phyloP scores from a whole-genome alignment of 2,888 invertebrate species.

The Heliconius ismenius region DNA sequence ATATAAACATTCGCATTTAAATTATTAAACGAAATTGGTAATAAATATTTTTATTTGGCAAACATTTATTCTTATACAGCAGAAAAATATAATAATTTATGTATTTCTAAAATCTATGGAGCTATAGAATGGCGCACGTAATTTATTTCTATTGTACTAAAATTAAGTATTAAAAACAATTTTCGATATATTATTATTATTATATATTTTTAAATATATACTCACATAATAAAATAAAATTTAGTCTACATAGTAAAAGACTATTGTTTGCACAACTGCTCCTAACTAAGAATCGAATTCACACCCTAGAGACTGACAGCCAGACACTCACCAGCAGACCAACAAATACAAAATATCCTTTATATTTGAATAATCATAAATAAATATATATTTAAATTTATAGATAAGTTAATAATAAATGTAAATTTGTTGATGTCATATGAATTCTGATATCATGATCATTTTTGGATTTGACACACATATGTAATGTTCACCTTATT shows the following conservation, averaged over 20 bases:
- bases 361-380: conserved; percentile 5
- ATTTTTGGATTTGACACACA: neutral
- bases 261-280: too few relatives aligned
- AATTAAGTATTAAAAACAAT: too few relatives aligned
- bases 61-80: too few relatives aligned
- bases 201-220: too few relatives aligned
- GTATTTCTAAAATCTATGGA: too few relatives aligned
- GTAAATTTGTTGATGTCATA: conserved; percentile 9
- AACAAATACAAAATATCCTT: neutral
- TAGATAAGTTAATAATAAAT: neutral
- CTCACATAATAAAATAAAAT: neutral
- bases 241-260: neutral
- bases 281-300: neutral
- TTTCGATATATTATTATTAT: too few relatives aligned
- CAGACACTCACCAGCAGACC: neutral
- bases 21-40: too few relatives aligned
- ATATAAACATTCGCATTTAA: too few relatives aligned
- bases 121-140: too few relatives aligned
- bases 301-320: neutral
- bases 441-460: conserved; percentile 15
- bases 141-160: too few relatives aligned
- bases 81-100: too few relatives aligned
- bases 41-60: too few relatives aligned
- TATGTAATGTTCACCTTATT: neutral
- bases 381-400: conserved; percentile 6